Evolutionary conservation across 2,797 vertebrate genomes (phyloP), one percentile per base, ranked within the genome.

Genomic region (Enteromius trimaculatus): DNA sequence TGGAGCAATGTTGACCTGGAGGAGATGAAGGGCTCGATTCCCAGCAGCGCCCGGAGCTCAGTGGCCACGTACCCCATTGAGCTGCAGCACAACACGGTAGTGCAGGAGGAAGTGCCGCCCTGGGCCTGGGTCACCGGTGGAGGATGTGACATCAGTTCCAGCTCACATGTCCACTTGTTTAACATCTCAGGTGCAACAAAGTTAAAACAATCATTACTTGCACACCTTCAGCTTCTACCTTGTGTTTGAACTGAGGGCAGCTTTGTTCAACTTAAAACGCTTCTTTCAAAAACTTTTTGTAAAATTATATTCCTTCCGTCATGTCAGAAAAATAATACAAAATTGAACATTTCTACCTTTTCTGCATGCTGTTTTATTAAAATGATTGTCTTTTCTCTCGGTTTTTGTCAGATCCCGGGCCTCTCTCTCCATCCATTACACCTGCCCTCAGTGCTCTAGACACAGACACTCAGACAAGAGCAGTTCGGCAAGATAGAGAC

Each of bases 1-100:
- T 98, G 97, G 97, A 98, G 96, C 88, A 97, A 96, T 21, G 97
- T 98, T 69, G 97, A 99, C 87, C 92, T 99, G 88, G 97, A 97
- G 88, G 97, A 97, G n/a, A 82, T 80, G 1, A 92, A 89, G 0
- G 64, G 87, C 0, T 42, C 47, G 3, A 21, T 44, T 26, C 64
- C 69, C 31, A 76, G 31, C 4, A 19, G 6, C 4, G 55, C 51
- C 86, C 83, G 94, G 47, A 93, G 93, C 0, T 93, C 95, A 0
- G 90, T 94, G 16, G 95, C 95, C 55, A 90, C 90, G 0, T 96
- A 96, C 62, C 89, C 95, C 0, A 90, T 94, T 82, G 96, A 94
- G 62, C 88, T 96, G 39, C 96, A 96, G 49, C 95, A 95, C 6
- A 89, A 91, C 3, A 95, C 90, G 3, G 81, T 90, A 0, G 96